Evolutionary conservation across 1,140 invertebrate genomes (phyloP), one percentile per base, ranked within the genome.

Genomic region (Musca vetustissima): DNA sequence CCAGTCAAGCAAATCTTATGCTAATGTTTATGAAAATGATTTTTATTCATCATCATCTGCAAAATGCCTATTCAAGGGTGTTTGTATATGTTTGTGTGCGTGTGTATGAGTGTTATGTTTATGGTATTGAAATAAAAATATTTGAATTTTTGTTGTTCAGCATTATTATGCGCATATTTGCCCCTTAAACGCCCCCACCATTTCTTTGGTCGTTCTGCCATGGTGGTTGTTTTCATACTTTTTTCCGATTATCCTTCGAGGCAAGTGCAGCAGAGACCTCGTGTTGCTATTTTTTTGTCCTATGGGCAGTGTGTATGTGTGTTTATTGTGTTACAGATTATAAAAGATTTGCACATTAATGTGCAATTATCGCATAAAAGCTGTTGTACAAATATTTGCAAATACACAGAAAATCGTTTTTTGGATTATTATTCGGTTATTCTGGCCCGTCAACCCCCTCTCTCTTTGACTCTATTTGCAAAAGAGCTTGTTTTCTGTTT

Each of bases 321-420:
- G 14, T 43, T 21, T 52, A 21, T 4, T 9, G 57, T 43, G 36
- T 43, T 43, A 43, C 36, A 43, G 36, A 43, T 43, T 43, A 43
- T 43, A 43, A 43, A 13, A 61, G 57, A 61, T 61, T 61, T 61
- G 57, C 57, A 36, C 57, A 61, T 61, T 61, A 61, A 61, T 61
- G 28, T 61, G 57, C 36, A 61, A 61, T 61, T 61, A 61, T 61
- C 57, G 22, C 32, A 61, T 61, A 61, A 61, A 61, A 61, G 57
- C 57, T 61, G 57, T 61, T 61, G 19, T 36, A 61, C 57, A 61
- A 61, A 61, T 61, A 61, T 61, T 61, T 61, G 57, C 17, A 61
- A 13, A 52, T 65, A 28, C 11, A 47, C 17, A 57, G 47, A 55
- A 66, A 53, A 68, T 43, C 36, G 36, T 13, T 43, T n/a, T 43